These are phyloP conservation scores for Hemibagrus wyckioides DNA, from an alignment of 2,113 vertebrate genomes.

Conservation along the genomic window DNA sequence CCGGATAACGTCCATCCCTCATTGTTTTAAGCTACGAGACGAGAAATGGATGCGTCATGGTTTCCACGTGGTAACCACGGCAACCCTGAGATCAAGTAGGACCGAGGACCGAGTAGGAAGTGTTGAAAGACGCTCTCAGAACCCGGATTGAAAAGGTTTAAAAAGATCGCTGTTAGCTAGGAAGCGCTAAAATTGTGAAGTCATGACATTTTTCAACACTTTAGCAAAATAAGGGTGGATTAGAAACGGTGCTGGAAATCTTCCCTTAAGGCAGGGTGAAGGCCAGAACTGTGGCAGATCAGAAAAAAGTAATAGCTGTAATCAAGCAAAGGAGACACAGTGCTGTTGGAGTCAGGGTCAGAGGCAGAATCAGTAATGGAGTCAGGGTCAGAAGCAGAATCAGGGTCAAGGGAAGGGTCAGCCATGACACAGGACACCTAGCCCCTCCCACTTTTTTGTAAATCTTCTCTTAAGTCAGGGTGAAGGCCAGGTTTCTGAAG, in stretches of 20 bases:
- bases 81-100: not conserved
- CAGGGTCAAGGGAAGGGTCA: too few relatives aligned
- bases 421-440: too few relatives aligned
- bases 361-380: too few relatives aligned
- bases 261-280: not conserved
- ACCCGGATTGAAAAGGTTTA: not conserved
- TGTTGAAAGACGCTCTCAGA: not conserved
- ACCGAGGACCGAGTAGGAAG: not conserved
- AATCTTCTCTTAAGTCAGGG: not conserved
- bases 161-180: not conserved
- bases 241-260: not conserved
- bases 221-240: not conserved
- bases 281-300: too few relatives aligned
- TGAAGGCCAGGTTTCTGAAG: not conserved
- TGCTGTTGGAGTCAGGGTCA: not conserved
- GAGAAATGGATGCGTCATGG: not conserved
- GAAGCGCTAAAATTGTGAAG: not conserved
- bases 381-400: too few relatives aligned
- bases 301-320: too few relatives aligned
- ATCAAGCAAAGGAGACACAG: not conserved
- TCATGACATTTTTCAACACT: not conserved
- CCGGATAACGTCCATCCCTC: not conserved
- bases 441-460: too few relatives aligned
- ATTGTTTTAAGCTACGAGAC: not conserved
- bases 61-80: not conserved